Conservation (phyloP, 2,888 invertebrate species). For the Synanthedon formicaeformis region DNA sequence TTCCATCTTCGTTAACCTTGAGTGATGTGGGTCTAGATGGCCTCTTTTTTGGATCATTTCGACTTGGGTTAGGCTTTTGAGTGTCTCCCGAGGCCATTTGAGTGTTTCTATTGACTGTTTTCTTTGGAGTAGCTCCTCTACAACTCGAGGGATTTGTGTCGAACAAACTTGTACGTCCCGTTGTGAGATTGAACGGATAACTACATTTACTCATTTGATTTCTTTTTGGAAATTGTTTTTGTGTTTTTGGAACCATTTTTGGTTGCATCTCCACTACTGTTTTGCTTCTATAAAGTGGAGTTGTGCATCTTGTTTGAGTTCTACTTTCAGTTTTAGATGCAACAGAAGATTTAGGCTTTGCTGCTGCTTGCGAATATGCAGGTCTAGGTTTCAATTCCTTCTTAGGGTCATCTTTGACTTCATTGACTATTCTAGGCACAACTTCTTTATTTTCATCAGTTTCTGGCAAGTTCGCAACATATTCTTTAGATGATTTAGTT, state of each 20-base stretch:
- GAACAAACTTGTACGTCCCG: slow-evolving; percentile 56
- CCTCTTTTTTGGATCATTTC: slow-evolving; percentile 37
- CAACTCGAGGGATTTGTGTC: slow-evolving; percentile 30
- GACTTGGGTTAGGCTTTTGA: slow-evolving; percentile 27
- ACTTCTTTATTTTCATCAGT: not conserved
- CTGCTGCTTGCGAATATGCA: slow-evolving; percentile 65
- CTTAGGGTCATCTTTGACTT: slow-evolving; percentile 1
- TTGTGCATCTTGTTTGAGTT: slow-evolving; percentile 25
- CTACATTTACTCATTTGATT: slow-evolving; percentile 55
- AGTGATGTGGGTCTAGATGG: slow-evolving; percentile 39
- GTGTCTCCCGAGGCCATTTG: slow-evolving; percentile 44
- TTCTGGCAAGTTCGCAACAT: not conserved
- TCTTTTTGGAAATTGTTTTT: slow-evolving; percentile 35
- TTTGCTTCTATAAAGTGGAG: slow-evolving; percentile 45
- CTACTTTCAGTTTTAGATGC: slow-evolving; percentile 42
- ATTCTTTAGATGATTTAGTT: not conserved
- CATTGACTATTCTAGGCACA: not conserved
- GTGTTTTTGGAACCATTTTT: slow-evolving; percentile 25
- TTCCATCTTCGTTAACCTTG: slow-evolving; percentile 43
- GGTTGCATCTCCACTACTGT: slow-evolving; percentile 58
- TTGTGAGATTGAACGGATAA: slow-evolving; percentile 64
- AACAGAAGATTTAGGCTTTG: slow-evolving; percentile 50
- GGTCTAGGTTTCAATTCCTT: slow-evolving; percentile 30
- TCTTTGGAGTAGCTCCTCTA: slow-evolving; percentile 27
- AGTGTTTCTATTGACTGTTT: slow-evolving; percentile 24